Evolutionary conservation across 2,113 vertebrate genomes (phyloP), one percentile per base, ranked within the genome.

Genomic region (Ammodytes dubius): DNA sequence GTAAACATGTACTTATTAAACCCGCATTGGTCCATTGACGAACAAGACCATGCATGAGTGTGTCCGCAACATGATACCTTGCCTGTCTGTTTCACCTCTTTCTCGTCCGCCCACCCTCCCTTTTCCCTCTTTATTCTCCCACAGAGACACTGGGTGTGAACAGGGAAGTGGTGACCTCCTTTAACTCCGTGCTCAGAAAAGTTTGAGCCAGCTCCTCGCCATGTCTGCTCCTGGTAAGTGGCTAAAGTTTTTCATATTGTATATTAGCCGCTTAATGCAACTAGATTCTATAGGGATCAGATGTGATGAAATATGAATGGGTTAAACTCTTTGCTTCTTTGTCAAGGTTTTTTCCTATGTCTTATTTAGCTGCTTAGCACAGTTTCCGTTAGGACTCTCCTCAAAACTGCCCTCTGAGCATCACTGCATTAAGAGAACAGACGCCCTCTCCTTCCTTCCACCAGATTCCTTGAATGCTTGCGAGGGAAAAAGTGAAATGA

Each of bases 191-290:
- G 13, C 35, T 45, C 54, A 59, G 14, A 53, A 61, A 19, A 49
- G 3, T 12, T 64, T 7, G 11, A 27, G 2, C 60, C 75, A 35
- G 17, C 57, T 60, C 27, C n/a, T 61, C 49, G 35, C 17, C 57
- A 93, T 93, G 91, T 93, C 93, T 13, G 88, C 70, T 66, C 92
- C 92, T 59, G 90, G 92, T 93, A 74, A 90, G 91, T 81, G 5
- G 0, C 11, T 27, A 27, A 27, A 27, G 27, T 27, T 27, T 27
- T 27, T 27, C 27, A 27, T 27, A 27, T 27, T 27, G 27, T 27
- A 27, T 27, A 27, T 27, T 27, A 27, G 27, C 27, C 27, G 27
- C 27, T 54, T 5, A 42, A 15, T 5, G 1, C 12, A 4, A 43
- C 47, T 6, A 14, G 0, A 15, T 15, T 14, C 27, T 27, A 27